Evolutionary conservation across 1,140 invertebrate species (phyloP).

Genomic region (Heliothis virescens): DNA sequence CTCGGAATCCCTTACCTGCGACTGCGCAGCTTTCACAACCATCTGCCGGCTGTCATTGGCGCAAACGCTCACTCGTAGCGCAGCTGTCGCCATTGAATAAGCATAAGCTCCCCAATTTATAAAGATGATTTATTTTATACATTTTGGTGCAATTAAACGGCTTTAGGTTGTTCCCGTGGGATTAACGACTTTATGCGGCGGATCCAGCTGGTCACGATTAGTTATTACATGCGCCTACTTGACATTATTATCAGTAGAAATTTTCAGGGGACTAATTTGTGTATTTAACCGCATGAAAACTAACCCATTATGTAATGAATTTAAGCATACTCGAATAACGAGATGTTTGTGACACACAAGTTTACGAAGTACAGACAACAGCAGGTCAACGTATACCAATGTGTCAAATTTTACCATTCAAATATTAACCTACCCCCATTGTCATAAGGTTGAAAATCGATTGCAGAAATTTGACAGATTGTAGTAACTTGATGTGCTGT

Average conservation of each 20-base stretch:
- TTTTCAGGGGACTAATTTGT: not conserved
- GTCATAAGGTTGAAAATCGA: too few relatives aligned
- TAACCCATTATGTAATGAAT: too few relatives aligned
- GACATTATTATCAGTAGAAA: not conserved
- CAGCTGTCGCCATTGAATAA: conserved; percentile 60
- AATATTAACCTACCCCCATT: too few relatives aligned
- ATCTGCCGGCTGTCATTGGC: conserved; percentile 76
- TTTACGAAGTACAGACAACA: too few relatives aligned
- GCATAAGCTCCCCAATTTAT: conserved; percentile 34
- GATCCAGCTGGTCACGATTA: conserved; percentile 10
- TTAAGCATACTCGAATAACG: too few relatives aligned
- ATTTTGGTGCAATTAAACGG: conserved; percentile 19
- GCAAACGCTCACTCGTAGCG: conserved; percentile 53
- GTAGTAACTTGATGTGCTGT: too few relatives aligned
- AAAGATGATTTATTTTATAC: conserved; percentile 44
- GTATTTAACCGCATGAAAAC: too few relatives aligned
- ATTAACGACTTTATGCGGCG: conserved; percentile 32
- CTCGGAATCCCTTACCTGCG: conserved; percentile 82
- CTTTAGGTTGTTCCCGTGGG: conserved; percentile 16
- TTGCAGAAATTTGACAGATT: too few relatives aligned
- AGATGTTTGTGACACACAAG: not conserved
- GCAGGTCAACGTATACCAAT: too few relatives aligned
- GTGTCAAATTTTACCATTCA: too few relatives aligned
- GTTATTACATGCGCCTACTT: not conserved
- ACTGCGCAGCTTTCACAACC: conserved; percentile 79